Evolutionary conservation across 2,888 invertebrate species (phyloP).

Genomic region (Gnatocerus cornutus): DNA sequence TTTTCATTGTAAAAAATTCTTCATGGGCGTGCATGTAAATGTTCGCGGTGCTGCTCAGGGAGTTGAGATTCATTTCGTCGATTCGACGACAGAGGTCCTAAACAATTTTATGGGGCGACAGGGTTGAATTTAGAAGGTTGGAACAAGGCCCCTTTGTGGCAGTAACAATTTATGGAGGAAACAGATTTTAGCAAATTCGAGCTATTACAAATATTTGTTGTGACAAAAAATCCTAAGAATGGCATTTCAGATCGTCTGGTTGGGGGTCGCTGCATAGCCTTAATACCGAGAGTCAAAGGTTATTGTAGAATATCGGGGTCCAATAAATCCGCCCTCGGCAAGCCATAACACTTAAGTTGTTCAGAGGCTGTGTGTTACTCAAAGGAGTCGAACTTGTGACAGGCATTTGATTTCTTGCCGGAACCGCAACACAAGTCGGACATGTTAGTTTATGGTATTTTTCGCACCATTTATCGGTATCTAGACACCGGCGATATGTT

Average conservation of each 20-base stretch:
- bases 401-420: constrained; percentile 63
- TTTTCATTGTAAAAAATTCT: constrained; percentile 34
- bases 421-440: constrained; percentile 52
- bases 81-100: constrained; percentile 1
- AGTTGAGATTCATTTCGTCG: constrained; percentile 22
- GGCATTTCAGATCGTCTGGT: not conserved
- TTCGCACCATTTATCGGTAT: constrained; percentile 59
- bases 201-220: too few species aligned
- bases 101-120: constrained; percentile 7
- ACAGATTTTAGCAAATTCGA: too few species aligned
- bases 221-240: too few species aligned
- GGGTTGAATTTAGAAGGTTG: too few species aligned
- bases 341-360: constrained; percentile 48
- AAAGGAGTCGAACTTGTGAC: constrained; percentile 59
- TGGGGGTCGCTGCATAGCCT: constrained; percentile 1
- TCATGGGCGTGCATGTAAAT: constrained; percentile 32
- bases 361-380: constrained; percentile 53
- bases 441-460: constrained; percentile 60
- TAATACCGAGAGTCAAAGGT: constrained; percentile 32
- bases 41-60: constrained; percentile 26
- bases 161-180: too few species aligned
- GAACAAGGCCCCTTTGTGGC: too few species aligned
- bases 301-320: constrained; percentile 46
- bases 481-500: constrained; percentile 54
- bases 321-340: constrained; percentile 42